Conservation (phyloP, 2,888 invertebrate genomes). For the Odontothrips loti region DNA sequence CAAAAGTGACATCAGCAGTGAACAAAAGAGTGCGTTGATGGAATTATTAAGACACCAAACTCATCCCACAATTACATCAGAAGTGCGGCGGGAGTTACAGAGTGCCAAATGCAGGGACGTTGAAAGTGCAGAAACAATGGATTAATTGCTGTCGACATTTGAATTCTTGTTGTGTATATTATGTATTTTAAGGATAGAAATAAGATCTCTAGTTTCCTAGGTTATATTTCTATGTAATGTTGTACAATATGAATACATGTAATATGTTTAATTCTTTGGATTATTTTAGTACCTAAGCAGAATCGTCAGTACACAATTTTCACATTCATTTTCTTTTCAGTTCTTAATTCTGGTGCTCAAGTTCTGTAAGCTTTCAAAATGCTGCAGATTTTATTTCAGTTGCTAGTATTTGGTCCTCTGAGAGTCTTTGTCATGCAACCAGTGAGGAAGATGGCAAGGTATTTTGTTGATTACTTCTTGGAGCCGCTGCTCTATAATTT, state of each 20-base stretch:
- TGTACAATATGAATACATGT: not conserved
- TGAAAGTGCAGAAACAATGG: conserved; percentile 48
- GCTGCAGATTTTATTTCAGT: not conserved
- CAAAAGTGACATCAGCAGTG: conserved; percentile 88
- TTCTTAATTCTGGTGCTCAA: not conserved
- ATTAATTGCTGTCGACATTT: not conserved
- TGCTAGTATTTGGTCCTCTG: not conserved
- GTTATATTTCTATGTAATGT: not conserved
- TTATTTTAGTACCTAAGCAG: not conserved
- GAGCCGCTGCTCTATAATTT: not conserved
- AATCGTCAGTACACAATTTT: not conserved
- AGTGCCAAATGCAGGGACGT: conserved; percentile 75
- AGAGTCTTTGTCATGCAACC: not conserved
- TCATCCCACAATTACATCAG: conserved; percentile 69
- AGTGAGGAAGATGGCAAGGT: not conserved
- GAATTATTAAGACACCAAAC: conserved; percentile 70
- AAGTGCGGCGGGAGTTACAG: conserved; percentile 82
- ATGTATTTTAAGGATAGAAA: not conserved
- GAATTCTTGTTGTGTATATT: not conserved
- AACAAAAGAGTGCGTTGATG: conserved; percentile 83
- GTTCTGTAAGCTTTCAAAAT: not conserved
- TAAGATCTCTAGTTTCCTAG: not conserved
- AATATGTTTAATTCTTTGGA: not conserved
- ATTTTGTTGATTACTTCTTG: not conserved
- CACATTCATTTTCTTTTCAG: not conserved